These are phyloP conservation scores for Limnephilus lunatus DNA, from an alignment of 2,888 invertebrate species.

Conservation along the genomic window DNA sequence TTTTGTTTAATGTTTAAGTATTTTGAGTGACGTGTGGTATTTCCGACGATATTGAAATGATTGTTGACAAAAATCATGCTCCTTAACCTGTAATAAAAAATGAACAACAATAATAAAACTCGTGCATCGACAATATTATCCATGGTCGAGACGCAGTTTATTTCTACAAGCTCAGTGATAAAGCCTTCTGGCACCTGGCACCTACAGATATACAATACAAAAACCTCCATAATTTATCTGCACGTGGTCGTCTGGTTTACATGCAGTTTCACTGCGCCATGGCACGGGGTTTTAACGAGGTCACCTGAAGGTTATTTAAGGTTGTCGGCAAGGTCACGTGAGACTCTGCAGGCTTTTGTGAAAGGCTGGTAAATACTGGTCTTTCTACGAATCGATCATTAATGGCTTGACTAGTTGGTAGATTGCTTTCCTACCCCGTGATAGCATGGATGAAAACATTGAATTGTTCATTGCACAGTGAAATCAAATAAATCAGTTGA, in stretches of 20 bases:
- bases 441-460: neutral
- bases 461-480: neutral
- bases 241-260: conserved; percentile 40
- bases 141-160: neutral
- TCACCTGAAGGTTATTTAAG: conserved; percentile 50
- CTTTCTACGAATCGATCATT: neutral
- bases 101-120: neutral
- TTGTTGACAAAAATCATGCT: neutral
- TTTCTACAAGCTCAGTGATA: neutral
- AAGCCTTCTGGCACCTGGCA: neutral
- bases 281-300: conserved; percentile 43
- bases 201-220: neutral
- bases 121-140: neutral
- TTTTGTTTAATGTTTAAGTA: too few relatives aligned
- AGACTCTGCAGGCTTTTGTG: neutral
- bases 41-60: neutral
- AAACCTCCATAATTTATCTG: conserved; percentile 28
- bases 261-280: neutral
- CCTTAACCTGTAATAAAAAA: neutral
- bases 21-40: too few relatives aligned
- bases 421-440: neutral
- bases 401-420: neutral
- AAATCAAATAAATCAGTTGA: neutral
- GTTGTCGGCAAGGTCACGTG: conserved; percentile 29
- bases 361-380: neutral